Conservation (phyloP, 2,888 invertebrate genomes). For the Digitonthophagus gazella region DNA sequence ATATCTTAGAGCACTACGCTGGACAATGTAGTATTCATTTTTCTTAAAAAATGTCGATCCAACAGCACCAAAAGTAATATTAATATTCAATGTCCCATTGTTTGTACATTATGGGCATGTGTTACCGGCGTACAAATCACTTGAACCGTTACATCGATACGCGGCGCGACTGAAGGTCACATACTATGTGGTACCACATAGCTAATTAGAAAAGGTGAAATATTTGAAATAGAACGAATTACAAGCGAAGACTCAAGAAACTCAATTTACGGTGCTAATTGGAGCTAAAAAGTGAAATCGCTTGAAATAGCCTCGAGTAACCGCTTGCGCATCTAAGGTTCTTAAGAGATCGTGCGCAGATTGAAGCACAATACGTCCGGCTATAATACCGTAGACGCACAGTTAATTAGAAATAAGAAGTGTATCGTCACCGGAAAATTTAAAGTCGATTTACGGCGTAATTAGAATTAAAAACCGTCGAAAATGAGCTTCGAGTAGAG, state of each 20-base stretch:
- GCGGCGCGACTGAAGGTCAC: not conserved
- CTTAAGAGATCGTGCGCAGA: too few species aligned
- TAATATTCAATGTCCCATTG: not conserved
- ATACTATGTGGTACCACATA: not conserved
- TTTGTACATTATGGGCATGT: not conserved
- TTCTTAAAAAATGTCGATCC: not conserved
- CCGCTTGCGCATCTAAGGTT: too few species aligned
- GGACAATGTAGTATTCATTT: too few species aligned
- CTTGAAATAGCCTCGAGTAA: too few species aligned
- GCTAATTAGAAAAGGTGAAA: not conserved
- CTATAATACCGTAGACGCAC: too few species aligned
- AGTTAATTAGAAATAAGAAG: not conserved
- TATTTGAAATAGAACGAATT: not conserved
- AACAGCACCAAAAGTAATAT: not conserved
- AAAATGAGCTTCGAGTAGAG: constrained; percentile 1
- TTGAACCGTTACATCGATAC: not conserved
- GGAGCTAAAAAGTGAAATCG: not conserved
- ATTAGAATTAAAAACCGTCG: not conserved
- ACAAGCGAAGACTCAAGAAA: not conserved
- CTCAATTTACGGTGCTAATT: not conserved
- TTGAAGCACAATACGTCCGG: too few species aligned
- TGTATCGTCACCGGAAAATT: not conserved
- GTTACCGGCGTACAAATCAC: not conserved
- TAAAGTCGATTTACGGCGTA: not conserved
- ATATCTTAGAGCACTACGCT: too few species aligned